Evolutionary conservation across 2,888 invertebrate species (phyloP), one percentile per base, ranked within the genome.

Genomic region (Bedellia somnulentella): DNA sequence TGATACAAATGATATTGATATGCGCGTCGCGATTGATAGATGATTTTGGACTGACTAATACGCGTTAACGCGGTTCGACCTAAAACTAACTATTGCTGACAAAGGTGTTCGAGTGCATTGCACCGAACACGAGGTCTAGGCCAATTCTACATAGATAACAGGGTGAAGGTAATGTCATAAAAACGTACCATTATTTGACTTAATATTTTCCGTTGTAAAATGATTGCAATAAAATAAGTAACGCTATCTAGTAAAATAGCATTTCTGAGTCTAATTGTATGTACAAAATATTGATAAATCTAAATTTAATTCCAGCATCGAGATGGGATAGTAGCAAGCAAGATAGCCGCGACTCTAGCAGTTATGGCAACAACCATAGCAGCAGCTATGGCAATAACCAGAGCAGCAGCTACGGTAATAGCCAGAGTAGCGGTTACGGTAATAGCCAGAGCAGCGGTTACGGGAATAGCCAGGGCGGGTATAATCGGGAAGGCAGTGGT

Each of bases 111-210:
- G n/a, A n/a, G n/a, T n/a, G n/a, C n/a, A n/a, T n/a, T n/a, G n/a
- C n/a, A n/a, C n/a, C n/a, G n/a, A n/a, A 14, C 18, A 5, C 28
- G 26, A 1, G 45, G 44, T n/a, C 45, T 43, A 22, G 43, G 39
- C 30, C 37, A 35, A 9, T 44, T 36, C 24, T 37, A 42, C 30
- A 41, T 40, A 3, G 38, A 47, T 27, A 44, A 41, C 26, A 41
- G 41, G 26, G 26, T 9, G 26, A 14, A n/a, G 13, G 28, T 2
- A 11, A 18, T 2, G 18, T 8, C 3, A n/a, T 5, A 21, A 9
- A n/a, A 3, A 13, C 9, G 6, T 12, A 15, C 5, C 4, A 29
- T 11, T 21, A 8, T 6, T n/a, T 15, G 15, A 10, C 4, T 4
- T 4, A 9, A 9, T 27, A 2, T 24, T 2, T 12, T 10, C n/a